Conservation (phyloP, 2,797 vertebrate species). For the Natrix natrix region DNA sequence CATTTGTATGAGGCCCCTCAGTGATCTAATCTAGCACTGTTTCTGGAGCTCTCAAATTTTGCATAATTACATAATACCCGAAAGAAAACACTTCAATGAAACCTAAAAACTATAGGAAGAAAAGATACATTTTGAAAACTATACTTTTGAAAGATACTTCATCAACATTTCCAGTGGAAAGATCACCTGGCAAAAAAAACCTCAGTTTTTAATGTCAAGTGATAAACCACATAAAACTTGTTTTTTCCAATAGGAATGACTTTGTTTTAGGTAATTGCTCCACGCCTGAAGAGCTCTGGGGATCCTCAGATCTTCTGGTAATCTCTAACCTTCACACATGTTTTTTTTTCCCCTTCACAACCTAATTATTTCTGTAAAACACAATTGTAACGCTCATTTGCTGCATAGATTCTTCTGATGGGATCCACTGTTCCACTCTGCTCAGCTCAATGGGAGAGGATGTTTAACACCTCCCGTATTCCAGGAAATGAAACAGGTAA, state of each 20-base stretch:
- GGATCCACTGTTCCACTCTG: slow-evolving; percentile 93
- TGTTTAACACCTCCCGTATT: slow-evolving; percentile 94
- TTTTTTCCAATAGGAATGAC: background rate
- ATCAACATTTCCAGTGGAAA: background rate
- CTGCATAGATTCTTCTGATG: slow-evolving; percentile 86
- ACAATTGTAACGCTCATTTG: slow-evolving; percentile 15
- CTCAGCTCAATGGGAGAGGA: slow-evolving; percentile 96
- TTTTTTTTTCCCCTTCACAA: slow-evolving; percentile 21
- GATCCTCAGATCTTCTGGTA: slow-evolving; percentile 4
- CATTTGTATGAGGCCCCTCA: background rate
- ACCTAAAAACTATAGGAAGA: background rate
- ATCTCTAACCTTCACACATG: background rate
- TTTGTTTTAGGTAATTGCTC: background rate
- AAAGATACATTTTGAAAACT: background rate
- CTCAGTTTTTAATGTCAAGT: background rate
- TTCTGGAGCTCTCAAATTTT: background rate
- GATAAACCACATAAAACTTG: background rate
- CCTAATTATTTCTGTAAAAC: background rate
- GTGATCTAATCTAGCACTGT: background rate
- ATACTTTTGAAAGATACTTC: background rate
- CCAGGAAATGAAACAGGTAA: slow-evolving; percentile 94
- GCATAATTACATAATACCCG: background rate
- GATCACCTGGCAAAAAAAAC: too few relatives aligned
- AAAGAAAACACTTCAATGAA: background rate
- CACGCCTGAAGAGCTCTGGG: background rate